These are phyloP conservation scores for Naja naja DNA, from an alignment of 2,113 vertebrate genomes.

Conservation along the genomic window DNA sequence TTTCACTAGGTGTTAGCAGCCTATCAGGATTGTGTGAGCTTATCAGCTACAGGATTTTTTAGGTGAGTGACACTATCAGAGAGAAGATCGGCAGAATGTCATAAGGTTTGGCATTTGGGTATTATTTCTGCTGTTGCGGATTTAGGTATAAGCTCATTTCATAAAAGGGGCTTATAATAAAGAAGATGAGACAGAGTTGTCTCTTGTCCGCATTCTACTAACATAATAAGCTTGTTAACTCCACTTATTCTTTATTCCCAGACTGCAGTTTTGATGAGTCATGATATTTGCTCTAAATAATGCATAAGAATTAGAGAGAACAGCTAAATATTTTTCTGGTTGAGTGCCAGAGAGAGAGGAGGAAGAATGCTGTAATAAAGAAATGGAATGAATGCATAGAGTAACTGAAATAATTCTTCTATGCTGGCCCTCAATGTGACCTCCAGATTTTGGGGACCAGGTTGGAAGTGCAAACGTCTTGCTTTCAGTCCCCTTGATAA, in stretches of 20 bases:
- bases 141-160: not conserved
- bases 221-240: not conserved
- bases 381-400: not conserved
- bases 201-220: not conserved
- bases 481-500: not conserved
- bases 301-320: not conserved
- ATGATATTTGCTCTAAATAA: not conserved
- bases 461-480: not conserved
- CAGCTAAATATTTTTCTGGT: not conserved
- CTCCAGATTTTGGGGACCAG: not conserved
- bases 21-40: constrained; percentile 80
- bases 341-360: not conserved
- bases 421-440: not conserved
- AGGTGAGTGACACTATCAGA: constrained; percentile 73
- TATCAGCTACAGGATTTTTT: constrained; percentile 91
- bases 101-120: not conserved
- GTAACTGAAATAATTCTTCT: not conserved
- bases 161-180: not conserved
- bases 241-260: not conserved
- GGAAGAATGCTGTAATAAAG: not conserved
- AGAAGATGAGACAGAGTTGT: not conserved
- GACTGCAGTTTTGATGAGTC: not conserved
- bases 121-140: not conserved
- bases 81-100: not conserved
- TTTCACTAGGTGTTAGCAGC: constrained; percentile 81